Evolutionary conservation across 53 echinoderm and acorn worm species (phyloP).

Genomic region (Stichopus horrens): DNA sequence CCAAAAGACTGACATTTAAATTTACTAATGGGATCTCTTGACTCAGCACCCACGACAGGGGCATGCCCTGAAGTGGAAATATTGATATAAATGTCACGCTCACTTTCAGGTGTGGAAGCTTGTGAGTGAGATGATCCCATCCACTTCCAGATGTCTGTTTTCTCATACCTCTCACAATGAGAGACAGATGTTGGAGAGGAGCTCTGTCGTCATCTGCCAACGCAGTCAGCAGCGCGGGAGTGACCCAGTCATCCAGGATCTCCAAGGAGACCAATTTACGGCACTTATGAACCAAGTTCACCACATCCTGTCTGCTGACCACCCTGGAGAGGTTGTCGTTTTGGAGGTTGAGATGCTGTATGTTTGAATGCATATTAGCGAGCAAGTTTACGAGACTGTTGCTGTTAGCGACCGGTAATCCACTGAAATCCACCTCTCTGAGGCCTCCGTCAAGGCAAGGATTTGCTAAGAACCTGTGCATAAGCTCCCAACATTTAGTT

Average conservation of each 20-base stretch:
- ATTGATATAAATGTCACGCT: constrained; percentile 64
- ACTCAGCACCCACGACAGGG: constrained; percentile 35
- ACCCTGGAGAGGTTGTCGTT: constrained; percentile 80
- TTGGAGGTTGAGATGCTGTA: constrained; percentile 83
- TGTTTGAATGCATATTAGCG: constrained; percentile 75
- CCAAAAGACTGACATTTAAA: constrained; percentile 33
- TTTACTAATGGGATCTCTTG: constrained; percentile 43
- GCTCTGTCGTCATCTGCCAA: constrained; percentile 58
- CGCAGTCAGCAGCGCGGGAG: constrained; percentile 71
- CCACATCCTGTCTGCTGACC: constrained; percentile 67
- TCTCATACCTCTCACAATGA: constrained; percentile 78
- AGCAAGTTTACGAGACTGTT: constrained; percentile 69
- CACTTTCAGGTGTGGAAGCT: constrained; percentile 70
- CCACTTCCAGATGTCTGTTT: constrained; percentile 64
- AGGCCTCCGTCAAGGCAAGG: constrained; percentile 63
- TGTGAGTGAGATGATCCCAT: constrained; percentile 71
- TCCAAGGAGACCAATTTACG: constrained; percentile 62
- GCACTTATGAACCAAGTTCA: constrained; percentile 74
- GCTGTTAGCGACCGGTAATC: constrained; percentile 68
- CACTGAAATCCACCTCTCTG: constrained; percentile 74
- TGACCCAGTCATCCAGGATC: constrained; percentile 79
- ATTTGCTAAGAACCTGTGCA: constrained; percentile 79
- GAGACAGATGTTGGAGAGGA: constrained; percentile 72
- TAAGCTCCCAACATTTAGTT: constrained; percentile 62
- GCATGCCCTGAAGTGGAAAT: constrained; percentile 42